phyloP scores from a whole-genome alignment of 2,797 vertebrate genomes.

The Poeciliopsis presidionis region DNA sequence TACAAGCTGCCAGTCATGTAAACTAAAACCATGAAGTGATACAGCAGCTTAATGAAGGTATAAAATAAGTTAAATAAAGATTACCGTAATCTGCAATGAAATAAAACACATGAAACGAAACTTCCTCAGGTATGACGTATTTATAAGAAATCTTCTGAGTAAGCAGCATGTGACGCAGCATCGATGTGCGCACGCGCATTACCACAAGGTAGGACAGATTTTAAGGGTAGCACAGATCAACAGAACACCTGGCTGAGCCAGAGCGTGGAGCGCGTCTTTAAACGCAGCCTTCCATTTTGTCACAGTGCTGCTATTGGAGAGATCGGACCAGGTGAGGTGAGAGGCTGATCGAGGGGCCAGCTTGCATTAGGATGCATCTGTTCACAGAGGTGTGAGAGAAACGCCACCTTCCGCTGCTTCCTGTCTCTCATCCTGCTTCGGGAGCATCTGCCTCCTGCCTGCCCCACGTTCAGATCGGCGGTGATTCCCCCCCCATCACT shows the following conservation, averaged over 20 bases:
- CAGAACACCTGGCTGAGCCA: background rate
- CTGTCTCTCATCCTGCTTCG: slow-evolving; percentile 27
- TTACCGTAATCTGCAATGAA: no score
- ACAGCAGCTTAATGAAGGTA: no score
- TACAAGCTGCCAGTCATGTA: no score
- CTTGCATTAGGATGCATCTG: slow-evolving; percentile 58
- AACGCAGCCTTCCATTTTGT: slow-evolving; percentile 60
- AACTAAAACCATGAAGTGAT: no score
- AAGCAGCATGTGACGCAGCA: no score
- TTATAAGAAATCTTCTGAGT: no score
- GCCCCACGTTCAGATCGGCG: slow-evolving; percentile 42
- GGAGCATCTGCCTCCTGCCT: slow-evolving; percentile 52
- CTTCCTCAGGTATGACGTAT: no score
- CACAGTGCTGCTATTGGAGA: slow-evolving; percentile 17
- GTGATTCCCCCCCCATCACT: slow-evolving; percentile 28
- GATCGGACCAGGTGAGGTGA: slow-evolving; percentile 59
- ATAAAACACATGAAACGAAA: no score
- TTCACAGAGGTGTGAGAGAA: slow-evolving; percentile 44
- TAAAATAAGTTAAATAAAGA: no score
- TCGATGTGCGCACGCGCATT: no score
- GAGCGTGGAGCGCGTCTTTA: slow-evolving; percentile 29
- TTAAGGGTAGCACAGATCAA: no score
- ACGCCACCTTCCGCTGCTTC: slow-evolving; percentile 44
- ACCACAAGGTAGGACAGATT: slow-evolving; percentile 23
- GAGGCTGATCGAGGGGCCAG: slow-evolving; percentile 67